A percentile compares a stretch with the other conserved stretches of the same genome.
Evolutionary conservation across 1,140 invertebrate species (phyloP).

Genomic region (Dendroctonus ponderosae): DNA sequence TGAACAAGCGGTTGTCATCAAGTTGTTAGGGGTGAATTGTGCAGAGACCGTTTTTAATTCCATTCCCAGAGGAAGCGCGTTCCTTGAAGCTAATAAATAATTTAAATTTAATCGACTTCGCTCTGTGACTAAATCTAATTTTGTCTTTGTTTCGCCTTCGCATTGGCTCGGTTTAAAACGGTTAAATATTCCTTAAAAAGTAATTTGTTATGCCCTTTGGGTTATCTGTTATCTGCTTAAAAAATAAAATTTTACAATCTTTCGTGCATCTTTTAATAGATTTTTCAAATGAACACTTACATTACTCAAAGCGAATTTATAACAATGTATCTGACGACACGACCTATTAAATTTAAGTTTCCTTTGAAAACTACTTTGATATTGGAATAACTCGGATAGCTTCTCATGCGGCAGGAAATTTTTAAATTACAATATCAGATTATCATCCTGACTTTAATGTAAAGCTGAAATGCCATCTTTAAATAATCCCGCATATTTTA

Average conservation of each 20-base stretch:
- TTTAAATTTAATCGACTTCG: slow-evolving; percentile 36
- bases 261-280: background rate
- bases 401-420: too few species aligned
- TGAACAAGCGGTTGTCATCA: background rate
- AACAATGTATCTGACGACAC: too few species aligned
- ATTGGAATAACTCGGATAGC: too few species aligned
- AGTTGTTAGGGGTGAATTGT: slow-evolving; percentile 2
- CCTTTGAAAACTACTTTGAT: too few species aligned
- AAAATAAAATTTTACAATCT: background rate
- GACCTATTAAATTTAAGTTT: too few species aligned
- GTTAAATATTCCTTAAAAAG: slow-evolving; percentile 29
- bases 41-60: slow-evolving; percentile 28
- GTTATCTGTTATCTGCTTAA: slow-evolving; percentile 8
- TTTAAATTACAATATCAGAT: too few species aligned
- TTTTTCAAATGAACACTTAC: too few species aligned
- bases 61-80: slow-evolving; percentile 21
- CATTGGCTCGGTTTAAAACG: slow-evolving; percentile 27
- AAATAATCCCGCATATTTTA: too few species aligned
- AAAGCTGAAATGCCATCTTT: too few species aligned
- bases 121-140: slow-evolving; percentile 33
- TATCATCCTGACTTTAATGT: too few species aligned
- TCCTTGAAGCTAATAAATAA: slow-evolving; percentile 34
- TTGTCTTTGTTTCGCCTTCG: slow-evolving; percentile 31
- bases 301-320: too few species aligned
- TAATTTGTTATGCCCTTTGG: slow-evolving; percentile 29